These are phyloP conservation scores for Dione vanillae DNA, from an alignment of 2,888 invertebrate genomes.

Conservation along the genomic window DNA sequence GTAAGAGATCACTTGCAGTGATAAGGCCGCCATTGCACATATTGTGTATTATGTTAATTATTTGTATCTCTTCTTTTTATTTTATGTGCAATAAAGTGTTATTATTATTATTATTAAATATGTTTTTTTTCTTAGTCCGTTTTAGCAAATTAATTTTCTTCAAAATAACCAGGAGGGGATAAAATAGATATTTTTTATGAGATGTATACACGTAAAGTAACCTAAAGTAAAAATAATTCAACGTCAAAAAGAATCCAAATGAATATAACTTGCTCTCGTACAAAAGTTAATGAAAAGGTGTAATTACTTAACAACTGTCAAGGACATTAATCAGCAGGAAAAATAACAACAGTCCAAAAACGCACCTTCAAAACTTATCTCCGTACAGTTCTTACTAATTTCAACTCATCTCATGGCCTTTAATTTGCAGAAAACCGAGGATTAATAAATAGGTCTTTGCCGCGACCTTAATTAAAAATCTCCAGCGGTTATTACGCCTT, in stretches of 20 bases:
- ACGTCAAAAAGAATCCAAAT: not conserved
- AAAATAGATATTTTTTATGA: too few species aligned
- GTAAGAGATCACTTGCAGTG: too few species aligned
- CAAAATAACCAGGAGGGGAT: too few species aligned
- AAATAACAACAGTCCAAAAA: slow-evolving; percentile 25
- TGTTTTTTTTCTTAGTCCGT: too few species aligned
- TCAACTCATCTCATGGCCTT: slow-evolving; percentile 63
- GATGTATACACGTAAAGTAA: not conserved
- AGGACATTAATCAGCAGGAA: slow-evolving; percentile 31
- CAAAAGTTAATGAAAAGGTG: slow-evolving; percentile 1
- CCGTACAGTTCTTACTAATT: slow-evolving; percentile 73
- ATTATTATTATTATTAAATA: too few species aligned
- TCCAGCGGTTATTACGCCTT: slow-evolving; percentile 57
- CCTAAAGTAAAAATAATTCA: not conserved
- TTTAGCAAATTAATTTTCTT: too few species aligned
- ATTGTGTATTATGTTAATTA: too few species aligned
- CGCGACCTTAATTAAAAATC: slow-evolving; percentile 75
- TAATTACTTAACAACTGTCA: slow-evolving; percentile 20
- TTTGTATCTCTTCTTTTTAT: too few species aligned
- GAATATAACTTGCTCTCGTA: not conserved
- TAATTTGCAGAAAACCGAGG: slow-evolving; percentile 69
- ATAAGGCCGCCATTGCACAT: too few species aligned
- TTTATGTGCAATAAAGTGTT: too few species aligned
- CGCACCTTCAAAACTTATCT: slow-evolving; percentile 45
- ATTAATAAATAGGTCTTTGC: slow-evolving; percentile 70